Base-by-base conservation (phyloP, 2,797 vertebrate species). In the Tokudaia tokunoshimensis region DNA sequence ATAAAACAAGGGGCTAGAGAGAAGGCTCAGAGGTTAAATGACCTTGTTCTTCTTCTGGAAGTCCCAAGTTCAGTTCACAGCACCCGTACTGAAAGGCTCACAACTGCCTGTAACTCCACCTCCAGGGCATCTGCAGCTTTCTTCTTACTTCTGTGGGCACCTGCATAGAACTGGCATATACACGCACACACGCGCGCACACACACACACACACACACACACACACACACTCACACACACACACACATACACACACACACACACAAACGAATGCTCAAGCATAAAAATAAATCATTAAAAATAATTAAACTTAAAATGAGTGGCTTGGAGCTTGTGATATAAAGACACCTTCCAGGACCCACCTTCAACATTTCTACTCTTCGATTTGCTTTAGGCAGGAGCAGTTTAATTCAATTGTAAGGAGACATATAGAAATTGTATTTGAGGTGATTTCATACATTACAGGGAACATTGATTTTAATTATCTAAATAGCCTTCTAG, bases 331-430 rank as follows among this genome's bases (percentile, higher is more conserved):
- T 82, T 82, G 6, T 72, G 79, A 76, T 91, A 37, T 12, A 52
- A 82, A 47, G 63, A 55, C 52, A 44, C 37, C 37, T 91, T 96
- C 67, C 61, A 76, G 91, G 75, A 5, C 65, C n/a, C 76, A 37
- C 87, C n/a, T 89, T 96, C 37, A 79, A 20, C 70, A 47, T 65
- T 83, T 87, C 83, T 59, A 74, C 74, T 82, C 94, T n/a, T 83
- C 70, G 65, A 83, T 94, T 95, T 94, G 44, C 80, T 95, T 92
- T 70, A 93, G 80, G 52, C 83, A 63, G 75, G 20, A 92, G 31
- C 15, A 67, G 72, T 92, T 96, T 96, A 94, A 96, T 93, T 96
- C 52, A 90, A 24, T 96, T 95, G 92, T 90, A 57, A 96, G 52
- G 26, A 95, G 86, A 91, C 24, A 81, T 65, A 90, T 14, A 94